These are phyloP conservation scores for Strigamia crassipes DNA, from an alignment of 2,888 invertebrate genomes.

Conservation along the genomic window DNA sequence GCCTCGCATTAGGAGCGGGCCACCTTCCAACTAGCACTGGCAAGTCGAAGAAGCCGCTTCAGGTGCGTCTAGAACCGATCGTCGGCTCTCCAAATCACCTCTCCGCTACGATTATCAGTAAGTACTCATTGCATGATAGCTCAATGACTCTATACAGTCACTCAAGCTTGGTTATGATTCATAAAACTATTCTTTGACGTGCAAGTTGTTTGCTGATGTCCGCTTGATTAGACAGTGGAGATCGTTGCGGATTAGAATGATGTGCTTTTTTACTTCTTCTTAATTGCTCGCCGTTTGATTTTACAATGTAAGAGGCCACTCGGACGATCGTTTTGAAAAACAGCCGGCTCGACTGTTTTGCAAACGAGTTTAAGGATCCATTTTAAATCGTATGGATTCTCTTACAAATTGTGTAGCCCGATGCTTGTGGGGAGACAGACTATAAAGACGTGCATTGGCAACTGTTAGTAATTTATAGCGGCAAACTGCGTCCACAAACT, in stretches of 20 bases:
- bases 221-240: slow-evolving; percentile 10
- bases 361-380: slow-evolving; percentile 16
- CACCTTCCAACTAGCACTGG: not conserved
- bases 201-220: slow-evolving; percentile 8
- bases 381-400: slow-evolving; percentile 12
- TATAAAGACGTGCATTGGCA: slow-evolving; percentile 21
- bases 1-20: not conserved
- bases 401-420: slow-evolving; percentile 10
- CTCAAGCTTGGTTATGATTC: slow-evolving; percentile 21
- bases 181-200: slow-evolving; percentile 16
- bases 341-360: not conserved
- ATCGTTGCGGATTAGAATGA: slow-evolving; percentile 10
- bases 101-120: not conserved
- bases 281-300: slow-evolving; percentile 5
- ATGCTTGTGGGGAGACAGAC: slow-evolving; percentile 19
- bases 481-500: slow-evolving; percentile 21
- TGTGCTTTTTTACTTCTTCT: slow-evolving; percentile 14
- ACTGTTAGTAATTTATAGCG: slow-evolving; percentile 21
- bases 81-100: not conserved
- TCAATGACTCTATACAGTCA: slow-evolving; percentile 16
- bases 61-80: not conserved
- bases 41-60: not conserved
- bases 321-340: slow-evolving; percentile 6
- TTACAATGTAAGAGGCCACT: slow-evolving; percentile 2
- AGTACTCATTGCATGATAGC: slow-evolving; percentile 11